These are phyloP conservation scores for Polypedilum vanderplanki DNA, from an alignment of 1,140 invertebrate genomes.

Conservation along the genomic window DNA sequence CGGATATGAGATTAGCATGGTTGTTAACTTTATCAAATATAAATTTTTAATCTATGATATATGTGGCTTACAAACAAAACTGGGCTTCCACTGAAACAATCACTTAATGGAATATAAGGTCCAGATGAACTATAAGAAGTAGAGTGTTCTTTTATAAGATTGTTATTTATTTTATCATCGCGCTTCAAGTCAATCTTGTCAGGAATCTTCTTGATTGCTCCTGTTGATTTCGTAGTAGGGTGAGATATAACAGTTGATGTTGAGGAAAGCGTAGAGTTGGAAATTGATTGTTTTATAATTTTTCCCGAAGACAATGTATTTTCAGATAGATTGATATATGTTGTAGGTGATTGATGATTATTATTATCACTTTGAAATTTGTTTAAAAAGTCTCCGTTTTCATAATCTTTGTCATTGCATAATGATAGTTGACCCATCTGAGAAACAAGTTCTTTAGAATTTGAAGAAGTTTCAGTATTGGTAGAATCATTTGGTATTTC, in stretches of 20 bases:
- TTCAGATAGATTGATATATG: constrained; percentile 40
- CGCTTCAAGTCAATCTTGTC: constrained; percentile 39
- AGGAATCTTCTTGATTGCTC: constrained; percentile 40
- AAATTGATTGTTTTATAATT: constrained; percentile 30
- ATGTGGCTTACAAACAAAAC: constrained; percentile 34
- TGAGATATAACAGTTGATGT: not conserved
- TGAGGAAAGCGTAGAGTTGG: constrained; percentile 6
- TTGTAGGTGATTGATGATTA: constrained; percentile 39
- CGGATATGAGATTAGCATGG: not conserved
- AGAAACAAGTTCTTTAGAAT: constrained; percentile 13
- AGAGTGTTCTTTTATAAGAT: constrained; percentile 46
- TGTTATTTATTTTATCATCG: constrained; percentile 35
- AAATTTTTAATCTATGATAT: not conserved
- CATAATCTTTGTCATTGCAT: constrained; percentile 24
- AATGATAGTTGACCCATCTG: not conserved
- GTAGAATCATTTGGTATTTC: constrained; percentile 30
- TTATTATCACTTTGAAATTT: not conserved
- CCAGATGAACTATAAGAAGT: constrained; percentile 56
- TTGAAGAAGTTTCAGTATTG: constrained; percentile 36
- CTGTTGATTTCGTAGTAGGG: constrained; percentile 33
- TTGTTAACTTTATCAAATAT: not conserved
- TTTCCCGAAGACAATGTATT: constrained; percentile 38
- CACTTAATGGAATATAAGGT: constrained; percentile 76
- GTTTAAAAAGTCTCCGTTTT: constrained; percentile 36
- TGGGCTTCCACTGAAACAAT: constrained; percentile 79